These are phyloP conservation scores for Hypocryptadius cinnamomeus DNA, from an alignment of 2,113 vertebrate genomes.

Conservation along the genomic window DNA sequence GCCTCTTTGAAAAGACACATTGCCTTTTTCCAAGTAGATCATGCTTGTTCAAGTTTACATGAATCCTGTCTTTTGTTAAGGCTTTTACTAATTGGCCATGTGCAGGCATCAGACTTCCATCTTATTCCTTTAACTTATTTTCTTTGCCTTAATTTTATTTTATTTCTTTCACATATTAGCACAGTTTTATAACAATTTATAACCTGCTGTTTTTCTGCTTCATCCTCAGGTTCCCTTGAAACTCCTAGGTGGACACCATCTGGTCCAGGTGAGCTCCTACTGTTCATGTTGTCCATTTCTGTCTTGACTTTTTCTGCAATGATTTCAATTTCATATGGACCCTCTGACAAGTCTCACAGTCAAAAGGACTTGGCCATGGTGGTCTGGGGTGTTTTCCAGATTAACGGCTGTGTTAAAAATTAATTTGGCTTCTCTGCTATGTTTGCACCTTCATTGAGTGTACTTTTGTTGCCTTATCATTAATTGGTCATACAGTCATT, in stretches of 20 bases:
- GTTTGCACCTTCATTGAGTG: background rate
- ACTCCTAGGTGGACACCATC: background rate
- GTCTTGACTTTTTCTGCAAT: background rate
- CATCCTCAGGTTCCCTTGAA: background rate
- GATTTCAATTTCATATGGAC: background rate
- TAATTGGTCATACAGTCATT: background rate
- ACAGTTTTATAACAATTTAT: background rate
- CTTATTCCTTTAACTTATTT: background rate
- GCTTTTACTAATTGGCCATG: background rate
- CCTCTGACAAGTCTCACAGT: background rate
- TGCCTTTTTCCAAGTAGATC: background rate
- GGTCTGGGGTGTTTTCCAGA: background rate
- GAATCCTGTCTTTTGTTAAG: background rate
- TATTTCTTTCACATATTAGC: background rate
- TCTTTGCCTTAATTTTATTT: background rate
- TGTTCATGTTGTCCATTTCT: background rate
- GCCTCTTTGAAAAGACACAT: background rate
- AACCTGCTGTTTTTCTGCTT: background rate
- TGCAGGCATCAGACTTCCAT: background rate
- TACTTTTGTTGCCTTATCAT: background rate
- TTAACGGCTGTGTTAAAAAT: background rate
- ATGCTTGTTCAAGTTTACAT: background rate
- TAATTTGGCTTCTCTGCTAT: background rate
- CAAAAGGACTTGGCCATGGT: background rate
- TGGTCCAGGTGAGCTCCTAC: background rate